Base-by-base conservation (phyloP, 2,113 vertebrate species). In the Scomber colias region DNA sequence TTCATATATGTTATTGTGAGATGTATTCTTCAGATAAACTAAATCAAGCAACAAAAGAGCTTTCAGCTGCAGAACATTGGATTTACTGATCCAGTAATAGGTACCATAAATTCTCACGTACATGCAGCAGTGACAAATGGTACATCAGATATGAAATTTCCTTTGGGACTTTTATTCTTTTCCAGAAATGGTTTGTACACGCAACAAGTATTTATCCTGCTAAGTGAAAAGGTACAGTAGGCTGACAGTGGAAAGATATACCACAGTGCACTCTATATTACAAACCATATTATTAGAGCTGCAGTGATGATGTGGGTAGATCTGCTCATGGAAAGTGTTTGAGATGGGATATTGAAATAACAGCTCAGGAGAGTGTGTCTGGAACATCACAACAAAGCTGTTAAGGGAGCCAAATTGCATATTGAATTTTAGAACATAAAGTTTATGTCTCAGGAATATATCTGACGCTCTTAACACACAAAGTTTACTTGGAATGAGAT, bases 41-140 rank as follows among this genome's bases (percentile, higher is more conserved):
- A 87, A 92, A 93, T 92, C 81, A 90, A 90, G 84, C 83, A 90
- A 90, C 84, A 92, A 87, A 90, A 91, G 87, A 89, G 89, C 90
- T 92, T 90, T 89, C 68, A 82, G 90, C 89, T 73, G 87, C 76
- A 88, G 84, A 89, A 92, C 89, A 93, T 90, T 92, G 89, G 86
- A 92, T 94, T 91, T 93, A 92, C 89, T 89, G 82, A 87, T 89
- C 79, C 70, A 65, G 91, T 94, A 93, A 94, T 93, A 92, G 86
- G 89, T 89, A 89, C 88, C 87, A 94, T 94, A 92, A 93, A 93
- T 95, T 90, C 73, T 88, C 85, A 91, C 87, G 88, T 88, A 82
- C 87, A 87, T 92, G 77, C 88, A 75, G 89, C 87, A 80, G 75
- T 90, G 91, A 91, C 85, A 90, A 89, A 91, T 91, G 87, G 81